Base-by-base conservation (phyloP, 2,797 vertebrate genomes). In the Falco novaeseelandiae region DNA sequence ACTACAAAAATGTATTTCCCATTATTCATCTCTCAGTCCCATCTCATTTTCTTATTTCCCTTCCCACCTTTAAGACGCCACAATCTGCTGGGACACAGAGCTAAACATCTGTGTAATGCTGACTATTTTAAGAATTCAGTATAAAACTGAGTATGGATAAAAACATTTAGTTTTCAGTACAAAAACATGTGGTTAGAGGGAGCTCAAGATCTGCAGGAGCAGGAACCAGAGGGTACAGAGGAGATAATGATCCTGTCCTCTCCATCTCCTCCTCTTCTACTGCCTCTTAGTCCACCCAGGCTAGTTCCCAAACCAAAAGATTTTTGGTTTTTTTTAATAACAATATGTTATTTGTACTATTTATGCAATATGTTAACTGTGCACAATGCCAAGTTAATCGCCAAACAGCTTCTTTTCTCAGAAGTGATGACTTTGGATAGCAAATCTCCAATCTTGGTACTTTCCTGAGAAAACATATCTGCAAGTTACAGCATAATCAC, bases 101-200 rank as follows among this genome's bases (percentile, higher is more conserved):
- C 18, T 49, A 36, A 78, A 76, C 8, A 51, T 14, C 12, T 52
- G 16, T 48, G 34, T 26, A 90, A 90, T 18, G 14, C 9, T 34
- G 52, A 38, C 26, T 44, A 61, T 65, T 76, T 77, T 61, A 86
- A 78, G 34, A 90, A 34, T 34, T 79, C 73, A 23, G 19, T 34
- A 30, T 14, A 54, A 57, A 93, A 76, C 42, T 42, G 40, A 42
- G 14, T 42, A 42, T 42, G 40, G 40, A 52, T 17, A 57, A 23
- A 6, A 8, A 51, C 14, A 8, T n/a, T 89, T 74, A 58, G 30
- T 30, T 62, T 79, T 62, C 38, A 34, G 72, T 82, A 72, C 29
- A 55, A 79, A 87, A 87, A 17, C 73, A 87, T 76, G 58, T 8
- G 32, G 80, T 91, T 84, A 86, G 70, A 92, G 77, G 80, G 57